Conservation (phyloP, 2,888 invertebrate species). For the Pachycephus smyrnensis region DNA sequence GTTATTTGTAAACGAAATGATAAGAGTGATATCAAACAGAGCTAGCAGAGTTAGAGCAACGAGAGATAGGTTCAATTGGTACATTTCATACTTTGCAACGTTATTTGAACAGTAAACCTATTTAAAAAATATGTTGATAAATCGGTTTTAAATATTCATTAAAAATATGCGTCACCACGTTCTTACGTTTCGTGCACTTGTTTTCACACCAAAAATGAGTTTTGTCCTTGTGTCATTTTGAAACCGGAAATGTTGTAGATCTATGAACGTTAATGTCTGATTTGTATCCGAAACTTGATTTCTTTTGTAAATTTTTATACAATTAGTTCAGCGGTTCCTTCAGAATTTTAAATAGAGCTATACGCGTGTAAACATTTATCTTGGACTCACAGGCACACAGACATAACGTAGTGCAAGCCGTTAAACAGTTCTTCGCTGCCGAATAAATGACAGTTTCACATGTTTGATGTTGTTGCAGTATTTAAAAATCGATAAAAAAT, state of each 20-base stretch:
- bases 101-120: not conserved
- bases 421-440: not conserved
- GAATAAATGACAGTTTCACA: not conserved
- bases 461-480: not conserved
- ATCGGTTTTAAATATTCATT: not conserved
- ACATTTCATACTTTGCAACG: not conserved
- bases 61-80: not conserved
- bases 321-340: not conserved
- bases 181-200: not conserved
- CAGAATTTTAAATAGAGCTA: not conserved
- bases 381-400: too few species aligned
- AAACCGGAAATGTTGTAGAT: too few species aligned
- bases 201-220: not conserved
- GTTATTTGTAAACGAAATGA: not conserved
- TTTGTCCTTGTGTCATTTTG: too few species aligned
- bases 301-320: not conserved
- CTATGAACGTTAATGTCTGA: too few species aligned
- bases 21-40: not conserved
- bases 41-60: not conserved
- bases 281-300: not conserved
- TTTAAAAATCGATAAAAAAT: not conserved
- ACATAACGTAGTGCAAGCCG: not conserved
- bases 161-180: not conserved
- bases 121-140: not conserved
- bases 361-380: too few species aligned